phyloP scores from a whole-genome alignment of 2,113 vertebrate species.

The Mirza zaza region DNA sequence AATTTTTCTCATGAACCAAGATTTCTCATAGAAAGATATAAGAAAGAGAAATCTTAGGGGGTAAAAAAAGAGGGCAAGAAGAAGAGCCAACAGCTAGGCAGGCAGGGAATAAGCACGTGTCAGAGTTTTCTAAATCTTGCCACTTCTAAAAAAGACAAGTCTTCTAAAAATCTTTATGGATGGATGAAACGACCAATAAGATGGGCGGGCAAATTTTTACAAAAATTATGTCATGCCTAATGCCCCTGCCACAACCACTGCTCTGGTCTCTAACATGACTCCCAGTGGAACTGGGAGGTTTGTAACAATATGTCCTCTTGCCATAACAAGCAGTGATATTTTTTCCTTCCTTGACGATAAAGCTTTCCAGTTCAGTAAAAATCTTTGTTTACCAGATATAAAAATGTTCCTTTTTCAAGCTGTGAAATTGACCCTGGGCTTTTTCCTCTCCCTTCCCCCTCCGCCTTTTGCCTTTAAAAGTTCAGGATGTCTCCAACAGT shows the following conservation, averaged over 20 bases:
- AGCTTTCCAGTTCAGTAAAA: slow-evolving; percentile 59
- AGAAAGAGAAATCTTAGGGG: neutral
- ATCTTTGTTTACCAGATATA: slow-evolving; percentile 49
- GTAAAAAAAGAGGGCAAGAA: too few relatives aligned
- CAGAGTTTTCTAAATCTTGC: slow-evolving; percentile 39
- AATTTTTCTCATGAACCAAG: neutral
- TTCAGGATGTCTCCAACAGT: slow-evolving; percentile 72
- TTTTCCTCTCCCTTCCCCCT: neutral
- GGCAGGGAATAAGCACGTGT: neutral
- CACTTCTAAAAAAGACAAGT: neutral
- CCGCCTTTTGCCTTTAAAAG: slow-evolving; percentile 55
- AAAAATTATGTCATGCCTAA: slow-evolving; percentile 33
- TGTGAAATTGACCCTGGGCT: slow-evolving; percentile 1
- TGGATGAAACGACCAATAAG: neutral
- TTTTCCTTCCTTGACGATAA: slow-evolving; percentile 58
- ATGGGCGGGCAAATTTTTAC: neutral
- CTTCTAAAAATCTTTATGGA: slow-evolving; percentile 19
- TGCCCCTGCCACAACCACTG: neutral
- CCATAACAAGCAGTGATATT: slow-evolving; percentile 42
- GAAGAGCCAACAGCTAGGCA: neutral
- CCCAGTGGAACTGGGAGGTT: neutral
- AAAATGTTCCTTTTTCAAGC: slow-evolving; percentile 64
- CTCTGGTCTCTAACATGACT: slow-evolving; percentile 40
- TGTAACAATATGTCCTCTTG: neutral
- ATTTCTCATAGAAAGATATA: slow-evolving; percentile 4